Conservation (phyloP, 1,140 invertebrate genomes). For the Cydia amplana region DNA sequence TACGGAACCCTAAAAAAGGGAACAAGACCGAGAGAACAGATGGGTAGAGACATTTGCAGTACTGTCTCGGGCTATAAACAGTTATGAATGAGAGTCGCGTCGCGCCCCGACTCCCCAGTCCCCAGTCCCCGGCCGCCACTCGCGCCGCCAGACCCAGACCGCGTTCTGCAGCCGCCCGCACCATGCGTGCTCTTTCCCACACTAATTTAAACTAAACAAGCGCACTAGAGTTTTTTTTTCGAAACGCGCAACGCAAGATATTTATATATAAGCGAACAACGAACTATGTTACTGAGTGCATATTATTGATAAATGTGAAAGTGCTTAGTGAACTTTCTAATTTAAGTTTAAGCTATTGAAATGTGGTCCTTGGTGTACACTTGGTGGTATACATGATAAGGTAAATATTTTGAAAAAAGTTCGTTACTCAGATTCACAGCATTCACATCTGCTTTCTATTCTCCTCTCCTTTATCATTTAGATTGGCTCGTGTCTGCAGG, state of each 20-base stretch:
- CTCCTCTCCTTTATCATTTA: too few species aligned
- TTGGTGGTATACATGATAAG: slow-evolving; percentile 66
- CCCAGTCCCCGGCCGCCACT: neutral
- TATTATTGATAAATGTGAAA: slow-evolving; percentile 49
- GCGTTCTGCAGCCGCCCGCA: neutral
- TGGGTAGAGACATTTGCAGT: slow-evolving; percentile 28
- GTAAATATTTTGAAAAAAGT: slow-evolving; percentile 43
- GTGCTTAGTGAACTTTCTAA: slow-evolving; percentile 61
- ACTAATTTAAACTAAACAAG: slow-evolving; percentile 1
- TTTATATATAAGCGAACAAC: slow-evolving; percentile 29
- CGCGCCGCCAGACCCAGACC: neutral
- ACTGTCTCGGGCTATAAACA: slow-evolving; percentile 32
- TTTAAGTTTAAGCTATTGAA: slow-evolving; percentile 53
- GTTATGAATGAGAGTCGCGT: slow-evolving; percentile 37
- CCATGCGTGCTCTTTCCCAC: slow-evolving; percentile 7
- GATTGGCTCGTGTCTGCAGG: too few species aligned
- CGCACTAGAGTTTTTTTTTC: neutral
- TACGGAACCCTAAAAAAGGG: too few species aligned
- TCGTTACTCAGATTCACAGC: slow-evolving; percentile 8
- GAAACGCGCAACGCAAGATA: slow-evolving; percentile 8
- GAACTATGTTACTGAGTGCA: slow-evolving; percentile 27
- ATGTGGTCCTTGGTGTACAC: slow-evolving; percentile 67
- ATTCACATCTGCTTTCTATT: too few species aligned
- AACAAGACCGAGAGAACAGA: too few species aligned
- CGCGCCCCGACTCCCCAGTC: neutral